A percentile compares a stretch with the other conserved stretches of the same genome.
phyloP scores from a whole-genome alignment of 1,140 invertebrate species.

The Pseudobourletiella spinata region DNA sequence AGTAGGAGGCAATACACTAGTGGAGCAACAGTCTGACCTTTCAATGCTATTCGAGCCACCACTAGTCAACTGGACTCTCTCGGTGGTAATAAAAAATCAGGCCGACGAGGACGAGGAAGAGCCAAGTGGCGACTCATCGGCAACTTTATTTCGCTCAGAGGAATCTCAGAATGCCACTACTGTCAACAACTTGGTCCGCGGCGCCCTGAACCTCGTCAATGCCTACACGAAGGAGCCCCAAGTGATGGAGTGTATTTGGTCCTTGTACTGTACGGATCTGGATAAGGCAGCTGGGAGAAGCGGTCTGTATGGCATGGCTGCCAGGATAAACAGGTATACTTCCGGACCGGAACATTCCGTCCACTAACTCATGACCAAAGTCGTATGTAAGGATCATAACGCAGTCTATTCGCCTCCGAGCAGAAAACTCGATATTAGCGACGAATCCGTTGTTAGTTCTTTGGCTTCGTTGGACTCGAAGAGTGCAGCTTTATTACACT shows the following conservation, averaged over 20 bases:
- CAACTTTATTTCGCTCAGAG: too few relatives aligned
- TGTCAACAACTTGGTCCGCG: constrained; percentile 48
- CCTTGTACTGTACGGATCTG: constrained; percentile 52
- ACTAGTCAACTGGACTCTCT: constrained; percentile 28
- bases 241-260: constrained; percentile 52
- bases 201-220: constrained; percentile 49
- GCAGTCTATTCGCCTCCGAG: too few relatives aligned
- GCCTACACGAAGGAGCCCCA: constrained; percentile 44
- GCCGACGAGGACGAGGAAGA: constrained; percentile 31
- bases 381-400: too few relatives aligned
- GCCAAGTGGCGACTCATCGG: background rate
- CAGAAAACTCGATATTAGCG: too few relatives aligned
- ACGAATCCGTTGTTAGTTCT: too few relatives aligned
- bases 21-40: constrained; percentile 17
- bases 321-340: constrained; percentile 52
- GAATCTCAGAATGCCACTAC: constrained; percentile 29
- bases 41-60: constrained; percentile 35
- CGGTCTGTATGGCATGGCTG: constrained; percentile 51
- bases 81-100: background rate
- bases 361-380: too few relatives aligned
- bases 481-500: too few relatives aligned
- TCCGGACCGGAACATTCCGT: too few relatives aligned
- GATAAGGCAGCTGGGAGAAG: constrained; percentile 47
- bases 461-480: too few relatives aligned
- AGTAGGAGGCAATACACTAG: background rate